A percentile compares a stretch with the other conserved stretches of the same genome.
phyloP scores from a whole-genome alignment of 30 jellyfish, hydroid and myxozoan species.

The Chrysaora quinquecirrha region DNA sequence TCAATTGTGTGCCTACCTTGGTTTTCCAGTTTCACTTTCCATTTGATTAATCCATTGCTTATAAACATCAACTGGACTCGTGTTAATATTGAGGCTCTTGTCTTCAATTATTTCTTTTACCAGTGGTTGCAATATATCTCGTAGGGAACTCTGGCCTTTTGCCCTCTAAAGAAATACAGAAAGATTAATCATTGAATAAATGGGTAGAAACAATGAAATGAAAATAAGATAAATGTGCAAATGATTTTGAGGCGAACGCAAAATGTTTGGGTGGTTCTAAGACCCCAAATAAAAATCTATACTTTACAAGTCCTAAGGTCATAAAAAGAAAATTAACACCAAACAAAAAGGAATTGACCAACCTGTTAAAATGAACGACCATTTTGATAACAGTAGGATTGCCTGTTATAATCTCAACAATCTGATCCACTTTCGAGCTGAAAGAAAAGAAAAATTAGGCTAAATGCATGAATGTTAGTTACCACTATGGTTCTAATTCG shows the following conservation, averaged over 20 bases:
- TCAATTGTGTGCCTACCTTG: conserved; percentile 69
- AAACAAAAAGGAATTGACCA: too few species aligned
- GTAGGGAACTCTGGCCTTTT: conserved; percentile 94
- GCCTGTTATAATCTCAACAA: conserved; percentile 96
- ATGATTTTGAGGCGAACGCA: too few species aligned
- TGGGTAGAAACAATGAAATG: too few species aligned
- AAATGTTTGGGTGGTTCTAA: too few species aligned
- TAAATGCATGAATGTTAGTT: too few species aligned
- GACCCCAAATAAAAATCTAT: too few species aligned
- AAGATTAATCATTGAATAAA: too few species aligned
- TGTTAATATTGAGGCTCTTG: conserved; percentile 80
- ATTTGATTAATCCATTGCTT: conserved; percentile 95
- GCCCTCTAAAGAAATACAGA: conserved; percentile 86
- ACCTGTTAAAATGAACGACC: conserved; percentile 99
- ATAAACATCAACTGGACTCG: conserved; percentile 98
- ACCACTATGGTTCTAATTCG: too few species aligned
- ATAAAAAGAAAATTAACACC: too few species aligned
- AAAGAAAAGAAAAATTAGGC: not conserved
- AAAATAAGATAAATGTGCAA: too few species aligned
- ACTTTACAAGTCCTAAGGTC: too few species aligned
- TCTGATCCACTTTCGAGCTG: conserved; percentile 94
- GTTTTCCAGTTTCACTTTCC: conserved; percentile 99
- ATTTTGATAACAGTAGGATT: conserved; percentile 97
- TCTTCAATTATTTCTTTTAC: conserved; percentile 93
- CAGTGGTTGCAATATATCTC: conserved; percentile 87